Base-by-base conservation (phyloP, 2,888 invertebrate genomes). In the Platycheirus albimanus region DNA sequence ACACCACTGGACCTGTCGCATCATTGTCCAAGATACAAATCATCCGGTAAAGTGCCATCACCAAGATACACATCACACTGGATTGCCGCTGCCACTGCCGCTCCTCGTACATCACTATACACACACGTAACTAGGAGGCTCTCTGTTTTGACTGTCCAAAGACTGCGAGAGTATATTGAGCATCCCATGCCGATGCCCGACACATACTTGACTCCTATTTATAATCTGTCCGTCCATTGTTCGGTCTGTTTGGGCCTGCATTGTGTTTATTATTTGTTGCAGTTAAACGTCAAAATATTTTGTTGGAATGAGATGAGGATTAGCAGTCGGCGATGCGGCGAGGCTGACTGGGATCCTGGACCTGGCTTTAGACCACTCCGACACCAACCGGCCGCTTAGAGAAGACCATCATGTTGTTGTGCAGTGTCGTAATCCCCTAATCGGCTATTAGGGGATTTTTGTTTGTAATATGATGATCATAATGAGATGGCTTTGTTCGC, bases 211-310 rank as follows among this genome's bases (percentile, higher is more conserved):
- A 77, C 77, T 83, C 77, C 81, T 83, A 83, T 83, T 77, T 83
- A 83, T 83, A 77, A 83, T 83, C 72, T 63, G 76, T 63, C 67
- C 54, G 66, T 54, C 66, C 66, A 78, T 83, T 83, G 83, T 83
- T 72, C 47, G 63, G 36, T 28, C 13, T 41, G 64, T 47, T 43
- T 28, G 63, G 64, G 66, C 70, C 63, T 72, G 81, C 67, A 77
- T 77, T 83, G 71, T 83, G 63, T 67, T 49, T 54, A 77, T 83
- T 77, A 63, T 83, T 83, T 72, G 72, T 77, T 83, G 83, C 77
- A 83, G 83, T 72, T 72, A 74, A 83, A 83, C 58, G 83, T 83
- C 83, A 83, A 83, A 83, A 83, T 83, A 83, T 83, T 83, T 83
- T 83, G 83, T 83, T 54, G 64, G 51, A 69, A 78, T 72, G 81